Base-by-base conservation (phyloP, 1,140 invertebrate species). In the Paraescarpia echinospica region DNA sequence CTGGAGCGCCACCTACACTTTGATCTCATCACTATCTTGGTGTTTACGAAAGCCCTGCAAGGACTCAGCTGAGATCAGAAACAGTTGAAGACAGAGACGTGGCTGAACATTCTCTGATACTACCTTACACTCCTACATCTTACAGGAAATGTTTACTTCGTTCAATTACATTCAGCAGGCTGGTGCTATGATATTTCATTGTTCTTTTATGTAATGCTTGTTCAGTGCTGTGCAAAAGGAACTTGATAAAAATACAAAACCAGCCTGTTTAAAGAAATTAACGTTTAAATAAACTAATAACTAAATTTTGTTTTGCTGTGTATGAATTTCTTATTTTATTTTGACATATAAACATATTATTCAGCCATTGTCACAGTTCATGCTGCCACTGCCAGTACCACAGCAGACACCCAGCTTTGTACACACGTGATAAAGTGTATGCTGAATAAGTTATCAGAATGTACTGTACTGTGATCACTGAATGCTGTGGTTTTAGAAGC, bases 21-120 rank as follows among this genome's bases (percentile, higher is more conserved):
- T 27, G 88, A 92, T 34, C 91, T 93, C 22, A 12, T 92, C n/a
- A 88, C 90, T 9, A 91, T 92, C 33, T 48, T 93, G 41, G 33
- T 41, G 12, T 93, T 93, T 91, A 91, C 93, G 14, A 89, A 93
- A 90, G 92, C 93, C 33, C 92, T 93, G n/a, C 92, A 93, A 6
- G 91, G 48, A 31, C 91, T 93, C 18, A 89, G 59, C 27, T 77
- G 59, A 77, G 59, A 31, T 14, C 59, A 22, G 59, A 77, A 31
- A 12, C 59, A 22, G 59, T 77, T 12, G 59, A 77, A 77, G 59
- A 77, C 14, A 77, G 59, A 77, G 59, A 77, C 22, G 22, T 77
- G 59, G 59, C 59, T 77, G 59, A 77, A 77, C 59, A 22, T 31
- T 77, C 59, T 77, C 18, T 18, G 22, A 5, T 77, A 77, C 27